These are phyloP conservation scores for Hirtodrosophila alboralis DNA, from an alignment of 2,888 invertebrate species.

Conservation along the genomic window DNA sequence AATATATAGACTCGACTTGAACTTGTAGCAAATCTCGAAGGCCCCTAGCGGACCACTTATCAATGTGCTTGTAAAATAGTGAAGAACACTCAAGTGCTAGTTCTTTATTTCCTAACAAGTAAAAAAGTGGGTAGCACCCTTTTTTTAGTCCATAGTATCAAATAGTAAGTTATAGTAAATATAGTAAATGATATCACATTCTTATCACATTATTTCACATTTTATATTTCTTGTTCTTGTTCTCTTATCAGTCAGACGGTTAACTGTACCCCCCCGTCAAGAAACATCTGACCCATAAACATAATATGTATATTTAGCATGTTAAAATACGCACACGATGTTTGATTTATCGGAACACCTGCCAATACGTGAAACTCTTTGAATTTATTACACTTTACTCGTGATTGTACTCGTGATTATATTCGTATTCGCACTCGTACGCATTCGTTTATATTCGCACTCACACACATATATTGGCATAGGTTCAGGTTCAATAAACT, in stretches of 20 bases:
- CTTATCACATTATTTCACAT: background rate
- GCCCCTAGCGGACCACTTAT: no score
- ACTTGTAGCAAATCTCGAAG: slow-evolving; percentile 15
- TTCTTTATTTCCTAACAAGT: no score
- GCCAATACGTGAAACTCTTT: background rate
- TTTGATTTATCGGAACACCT: slow-evolving; percentile 5
- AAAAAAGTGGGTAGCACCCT: no score
- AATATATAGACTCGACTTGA: slow-evolving; percentile 39
- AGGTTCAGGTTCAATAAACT: slow-evolving; percentile 69
- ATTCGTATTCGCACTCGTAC: background rate
- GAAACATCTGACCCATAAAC: slow-evolving; percentile 34
- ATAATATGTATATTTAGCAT: slow-evolving; percentile 20
- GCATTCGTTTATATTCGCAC: background rate
- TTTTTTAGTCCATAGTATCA: no score
- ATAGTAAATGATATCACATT: no score
- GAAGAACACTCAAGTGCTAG: no score
- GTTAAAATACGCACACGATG: background rate
- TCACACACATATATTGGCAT: slow-evolving; percentile 36
- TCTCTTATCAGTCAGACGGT: slow-evolving; percentile 25
- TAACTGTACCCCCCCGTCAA: background rate
- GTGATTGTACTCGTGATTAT: slow-evolving; percentile 9
- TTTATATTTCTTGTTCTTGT: background rate
- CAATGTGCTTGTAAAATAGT: no score
- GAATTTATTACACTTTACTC: slow-evolving; percentile 5
- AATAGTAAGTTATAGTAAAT: no score